These are phyloP conservation scores for Calliopum simillimum DNA, from an alignment of 2,888 invertebrate species.

Conservation along the genomic window DNA sequence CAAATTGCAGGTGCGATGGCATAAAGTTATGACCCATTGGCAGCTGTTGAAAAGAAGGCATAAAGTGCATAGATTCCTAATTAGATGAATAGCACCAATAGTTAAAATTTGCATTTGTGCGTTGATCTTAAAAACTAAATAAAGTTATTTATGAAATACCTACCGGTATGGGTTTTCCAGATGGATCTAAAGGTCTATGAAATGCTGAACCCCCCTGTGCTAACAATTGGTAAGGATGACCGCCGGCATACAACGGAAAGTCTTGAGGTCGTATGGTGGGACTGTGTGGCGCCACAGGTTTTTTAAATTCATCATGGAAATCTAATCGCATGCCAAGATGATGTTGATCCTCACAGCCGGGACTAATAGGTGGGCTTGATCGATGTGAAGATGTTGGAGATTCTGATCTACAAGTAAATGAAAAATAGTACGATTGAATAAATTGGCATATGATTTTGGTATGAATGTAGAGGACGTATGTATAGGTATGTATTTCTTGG, in stretches of 20 bases:
- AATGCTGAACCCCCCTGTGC: slow-evolving; percentile 70
- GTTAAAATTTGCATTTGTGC: slow-evolving; percentile 26
- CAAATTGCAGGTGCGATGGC: slow-evolving; percentile 71
- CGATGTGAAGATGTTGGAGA: slow-evolving; percentile 73
- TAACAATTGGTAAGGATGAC: slow-evolving; percentile 70
- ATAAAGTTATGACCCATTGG: slow-evolving; percentile 69
- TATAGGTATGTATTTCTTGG: too few species aligned
- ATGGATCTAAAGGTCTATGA: slow-evolving; percentile 69
- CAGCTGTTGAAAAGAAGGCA: slow-evolving; percentile 52
- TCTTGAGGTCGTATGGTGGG: slow-evolving; percentile 65
- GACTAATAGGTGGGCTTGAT: slow-evolving; percentile 87
- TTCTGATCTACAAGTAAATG: slow-evolving; percentile 61
- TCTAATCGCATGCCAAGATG: slow-evolving; percentile 69
- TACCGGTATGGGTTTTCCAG: slow-evolving; percentile 67
- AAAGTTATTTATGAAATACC: slow-evolving; percentile 41
- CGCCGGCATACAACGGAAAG: slow-evolving; percentile 65
- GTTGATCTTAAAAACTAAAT: slow-evolving; percentile 30
- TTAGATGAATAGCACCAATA: slow-evolving; percentile 6
- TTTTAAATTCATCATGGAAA: slow-evolving; percentile 66
- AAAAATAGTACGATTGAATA: too few species aligned
- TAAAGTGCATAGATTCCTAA: slow-evolving; percentile 5
- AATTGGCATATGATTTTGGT: too few species aligned
- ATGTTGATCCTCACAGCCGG: slow-evolving; percentile 81
- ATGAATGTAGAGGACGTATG: too few species aligned
- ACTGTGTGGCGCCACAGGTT: slow-evolving; percentile 67